phyloP scores from a whole-genome alignment of 2,113 vertebrate species.

The Thunnus thynnus region DNA sequence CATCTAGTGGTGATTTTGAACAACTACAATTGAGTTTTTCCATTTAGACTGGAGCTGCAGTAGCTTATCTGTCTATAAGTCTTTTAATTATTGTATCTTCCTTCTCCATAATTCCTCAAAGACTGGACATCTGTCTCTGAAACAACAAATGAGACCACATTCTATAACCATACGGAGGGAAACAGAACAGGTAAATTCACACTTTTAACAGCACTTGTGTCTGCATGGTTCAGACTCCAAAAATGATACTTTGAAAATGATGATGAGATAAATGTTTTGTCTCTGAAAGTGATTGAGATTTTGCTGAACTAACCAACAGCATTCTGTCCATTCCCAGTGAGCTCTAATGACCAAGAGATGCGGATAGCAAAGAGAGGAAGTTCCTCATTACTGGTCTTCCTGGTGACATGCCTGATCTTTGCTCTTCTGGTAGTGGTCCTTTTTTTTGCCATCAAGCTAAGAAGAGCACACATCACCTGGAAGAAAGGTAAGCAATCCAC shows the following conservation, averaged over 20 bases:
- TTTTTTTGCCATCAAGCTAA: conserved; percentile 89
- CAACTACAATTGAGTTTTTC: neutral
- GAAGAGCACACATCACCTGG: conserved; percentile 89
- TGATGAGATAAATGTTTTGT: neutral
- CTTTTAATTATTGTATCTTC: neutral
- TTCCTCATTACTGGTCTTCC: conserved; percentile 82
- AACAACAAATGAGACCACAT: conserved; percentile 42
- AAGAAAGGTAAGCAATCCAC: conserved; percentile 86
- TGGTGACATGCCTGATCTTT: conserved; percentile 88
- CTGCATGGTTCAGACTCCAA: neutral
- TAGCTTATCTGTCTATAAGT: neutral
- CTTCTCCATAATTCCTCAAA: conserved; percentile 19
- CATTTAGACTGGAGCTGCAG: neutral
- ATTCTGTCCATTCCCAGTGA: conserved; percentile 42
- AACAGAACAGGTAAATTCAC: conserved; percentile 65
- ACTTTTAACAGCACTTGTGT: neutral
- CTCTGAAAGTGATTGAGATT: neutral
- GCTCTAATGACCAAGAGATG: neutral
- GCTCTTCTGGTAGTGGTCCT: conserved; percentile 88
- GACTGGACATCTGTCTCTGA: conserved; percentile 26
- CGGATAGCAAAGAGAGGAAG: conserved; percentile 7
- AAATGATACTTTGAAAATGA: neutral
- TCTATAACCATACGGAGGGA: conserved; percentile 39
- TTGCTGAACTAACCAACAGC: neutral
- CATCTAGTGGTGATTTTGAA: conserved; percentile 55